phyloP scores from a whole-genome alignment of 2,113 vertebrate species.

The Pomatostomus ruficeps region DNA sequence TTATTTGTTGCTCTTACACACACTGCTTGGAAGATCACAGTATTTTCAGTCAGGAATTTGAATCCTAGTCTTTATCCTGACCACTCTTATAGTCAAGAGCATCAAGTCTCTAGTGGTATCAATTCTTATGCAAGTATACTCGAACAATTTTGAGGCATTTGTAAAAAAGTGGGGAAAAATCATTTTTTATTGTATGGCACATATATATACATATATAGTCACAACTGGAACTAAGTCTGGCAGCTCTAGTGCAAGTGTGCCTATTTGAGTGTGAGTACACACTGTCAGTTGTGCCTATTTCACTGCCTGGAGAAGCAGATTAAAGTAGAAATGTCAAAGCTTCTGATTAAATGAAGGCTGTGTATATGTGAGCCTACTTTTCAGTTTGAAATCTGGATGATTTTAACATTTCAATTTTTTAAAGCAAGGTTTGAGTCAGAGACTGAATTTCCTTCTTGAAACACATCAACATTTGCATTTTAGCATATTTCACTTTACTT shows the following conservation, averaged over 20 bases:
- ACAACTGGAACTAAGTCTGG: neutral
- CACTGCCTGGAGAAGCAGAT: neutral
- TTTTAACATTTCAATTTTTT: neutral
- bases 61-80: neutral
- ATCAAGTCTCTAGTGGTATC: neutral
- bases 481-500: constrained; percentile 18
- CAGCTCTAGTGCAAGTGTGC: neutral
- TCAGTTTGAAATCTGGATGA: neutral
- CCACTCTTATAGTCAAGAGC: neutral
- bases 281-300: neutral
- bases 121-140: neutral
- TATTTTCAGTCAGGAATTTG: neutral
- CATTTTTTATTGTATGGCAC: neutral
- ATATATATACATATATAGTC: neutral
- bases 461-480: constrained; percentile 15
- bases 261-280: neutral
- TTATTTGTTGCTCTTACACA: neutral
- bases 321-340: neutral
- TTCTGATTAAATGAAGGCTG: neutral
- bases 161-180: neutral
- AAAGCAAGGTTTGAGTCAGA: neutral
- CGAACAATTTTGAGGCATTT: neutral
- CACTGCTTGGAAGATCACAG: neutral
- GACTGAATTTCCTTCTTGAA: neutral
- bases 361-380: neutral